Conservation (phyloP, 2,888 invertebrate species). For the Nomada ruficornis region DNA sequence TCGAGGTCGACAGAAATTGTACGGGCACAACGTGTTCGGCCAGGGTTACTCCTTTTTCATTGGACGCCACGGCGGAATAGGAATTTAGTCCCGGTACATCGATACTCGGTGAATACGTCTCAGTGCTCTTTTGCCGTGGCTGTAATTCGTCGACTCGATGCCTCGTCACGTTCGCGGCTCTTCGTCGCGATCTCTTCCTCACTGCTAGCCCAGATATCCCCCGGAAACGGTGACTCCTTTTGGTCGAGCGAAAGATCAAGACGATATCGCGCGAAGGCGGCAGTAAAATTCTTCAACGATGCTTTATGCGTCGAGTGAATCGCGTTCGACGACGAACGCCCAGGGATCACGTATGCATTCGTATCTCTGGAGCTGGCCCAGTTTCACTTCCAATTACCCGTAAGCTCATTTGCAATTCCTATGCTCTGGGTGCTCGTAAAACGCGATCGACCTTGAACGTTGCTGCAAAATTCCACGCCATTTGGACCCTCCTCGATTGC, state of each 20-base stretch:
- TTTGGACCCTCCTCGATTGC: neutral
- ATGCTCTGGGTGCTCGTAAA: conserved; percentile 6
- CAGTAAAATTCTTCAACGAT: neutral
- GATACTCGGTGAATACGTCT: conserved; percentile 50
- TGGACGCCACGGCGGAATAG: neutral
- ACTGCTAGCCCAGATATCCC: neutral
- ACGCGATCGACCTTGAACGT: conserved; percentile 31
- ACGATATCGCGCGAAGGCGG: neutral
- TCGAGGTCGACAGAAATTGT: conserved; percentile 37
- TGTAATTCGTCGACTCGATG: conserved; percentile 59
- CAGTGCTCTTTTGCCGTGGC: neutral
- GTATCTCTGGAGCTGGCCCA: conserved; percentile 16
- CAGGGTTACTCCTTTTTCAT: conserved; percentile 43
- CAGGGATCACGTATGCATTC: too few relatives aligned
- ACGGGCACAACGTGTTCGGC: conserved; percentile 12
- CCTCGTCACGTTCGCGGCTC: conserved; percentile 55
- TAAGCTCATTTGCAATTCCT: conserved; percentile 28
- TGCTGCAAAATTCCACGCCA: neutral
- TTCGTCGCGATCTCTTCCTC: conserved; percentile 5
- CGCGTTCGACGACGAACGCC: neutral
- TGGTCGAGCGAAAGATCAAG: conserved; percentile 12
- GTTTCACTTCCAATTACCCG: conserved; percentile 17
- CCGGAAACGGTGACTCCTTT: conserved; percentile 12
- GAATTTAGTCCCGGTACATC: conserved; percentile 38
- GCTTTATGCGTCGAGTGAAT: neutral